phyloP scores from a whole-genome alignment of 2,113 vertebrate species.

The Philantomba maxwellii region DNA sequence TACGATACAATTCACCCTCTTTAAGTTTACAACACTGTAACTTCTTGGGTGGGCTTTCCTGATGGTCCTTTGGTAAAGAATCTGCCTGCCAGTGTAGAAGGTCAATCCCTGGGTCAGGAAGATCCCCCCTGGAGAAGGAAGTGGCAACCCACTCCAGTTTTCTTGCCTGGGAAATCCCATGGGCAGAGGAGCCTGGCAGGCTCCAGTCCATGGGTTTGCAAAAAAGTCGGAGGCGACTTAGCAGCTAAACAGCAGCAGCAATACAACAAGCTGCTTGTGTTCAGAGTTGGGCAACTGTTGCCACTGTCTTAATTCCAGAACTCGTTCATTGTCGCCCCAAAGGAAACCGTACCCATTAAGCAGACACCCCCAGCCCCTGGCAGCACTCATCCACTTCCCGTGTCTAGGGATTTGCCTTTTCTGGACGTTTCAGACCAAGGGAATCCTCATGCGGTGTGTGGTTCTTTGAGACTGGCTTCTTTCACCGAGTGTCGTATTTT shows the following conservation, averaged over 20 bases:
- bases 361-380: no score
- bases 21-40: neutral
- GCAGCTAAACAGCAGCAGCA: neutral
- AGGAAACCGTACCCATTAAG: neutral
- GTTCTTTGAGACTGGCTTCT: neutral
- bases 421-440: neutral
- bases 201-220: neutral
- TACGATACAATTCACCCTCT: neutral
- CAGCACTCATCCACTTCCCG: neutral
- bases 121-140: neutral
- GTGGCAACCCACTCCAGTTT: neutral
- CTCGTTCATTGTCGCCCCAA: neutral
- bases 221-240: neutral
- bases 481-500: neutral
- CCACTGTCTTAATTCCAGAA: neutral
- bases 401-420: neutral
- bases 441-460: fast-evolving
- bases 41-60: neutral
- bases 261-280: neutral
- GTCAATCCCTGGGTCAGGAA: neutral
- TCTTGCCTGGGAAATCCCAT: neutral
- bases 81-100: neutral
- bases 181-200: neutral
- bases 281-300: neutral
- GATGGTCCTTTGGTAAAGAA: neutral